These are phyloP conservation scores for Formicarius rufipectus DNA, from an alignment of 2,113 vertebrate genomes.

Conservation along the genomic window DNA sequence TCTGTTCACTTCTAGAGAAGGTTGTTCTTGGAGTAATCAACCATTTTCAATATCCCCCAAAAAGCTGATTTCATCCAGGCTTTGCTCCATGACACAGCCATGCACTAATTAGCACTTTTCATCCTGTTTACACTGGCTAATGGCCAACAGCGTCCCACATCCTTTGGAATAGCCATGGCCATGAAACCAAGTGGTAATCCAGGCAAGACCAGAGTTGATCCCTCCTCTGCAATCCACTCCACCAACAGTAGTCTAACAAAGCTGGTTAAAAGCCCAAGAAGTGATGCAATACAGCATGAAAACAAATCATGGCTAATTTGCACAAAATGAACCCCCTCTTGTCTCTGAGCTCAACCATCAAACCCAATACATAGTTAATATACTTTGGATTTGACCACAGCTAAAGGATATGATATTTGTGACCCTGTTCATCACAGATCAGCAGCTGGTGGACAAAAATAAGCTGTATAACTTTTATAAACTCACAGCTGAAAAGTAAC, in stretches of 20 bases:
- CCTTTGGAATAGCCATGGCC: background rate
- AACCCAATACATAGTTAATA: background rate
- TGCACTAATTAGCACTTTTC: background rate
- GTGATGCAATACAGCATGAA: background rate
- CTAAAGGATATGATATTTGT: background rate
- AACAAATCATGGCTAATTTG: background rate
- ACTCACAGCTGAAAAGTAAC: background rate
- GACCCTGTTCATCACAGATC: background rate
- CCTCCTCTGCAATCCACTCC: background rate
- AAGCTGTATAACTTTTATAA: background rate
- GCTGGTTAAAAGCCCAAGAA: background rate
- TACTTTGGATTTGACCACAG: background rate
- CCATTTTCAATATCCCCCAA: background rate
- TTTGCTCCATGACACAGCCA: background rate
- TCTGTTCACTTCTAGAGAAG: background rate
- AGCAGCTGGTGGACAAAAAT: background rate
- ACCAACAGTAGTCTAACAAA: background rate
- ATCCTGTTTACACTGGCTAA: background rate
- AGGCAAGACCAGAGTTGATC: background rate
- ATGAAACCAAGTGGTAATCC: rapidly evolving
- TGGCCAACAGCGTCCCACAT: background rate
- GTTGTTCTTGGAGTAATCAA: background rate
- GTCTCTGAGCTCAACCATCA: background rate
- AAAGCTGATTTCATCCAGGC: background rate
- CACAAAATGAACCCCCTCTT: background rate